Evolutionary conservation across 2,888 invertebrate genomes (phyloP).

Genomic region (Sinotaia quadrata): DNA sequence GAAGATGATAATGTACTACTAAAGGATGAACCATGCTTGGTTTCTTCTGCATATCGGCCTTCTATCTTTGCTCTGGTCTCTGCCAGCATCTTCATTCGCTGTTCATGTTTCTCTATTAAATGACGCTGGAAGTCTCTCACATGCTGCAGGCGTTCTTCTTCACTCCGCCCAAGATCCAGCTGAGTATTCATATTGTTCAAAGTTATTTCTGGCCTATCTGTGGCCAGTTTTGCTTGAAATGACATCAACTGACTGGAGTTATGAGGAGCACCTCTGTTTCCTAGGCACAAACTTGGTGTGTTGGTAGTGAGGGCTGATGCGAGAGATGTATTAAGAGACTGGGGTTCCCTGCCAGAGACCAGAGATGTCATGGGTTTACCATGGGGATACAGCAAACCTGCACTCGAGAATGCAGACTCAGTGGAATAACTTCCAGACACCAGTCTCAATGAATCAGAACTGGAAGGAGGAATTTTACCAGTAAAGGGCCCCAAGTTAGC

Average conservation of each 20-base stretch:
- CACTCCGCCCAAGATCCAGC: not conserved
- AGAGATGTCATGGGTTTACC: not conserved
- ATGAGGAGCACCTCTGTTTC: not conserved
- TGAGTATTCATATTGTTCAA: not conserved
- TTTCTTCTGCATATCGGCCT: conserved; percentile 42
- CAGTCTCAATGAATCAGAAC: too few relatives aligned
- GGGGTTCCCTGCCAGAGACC: not conserved
- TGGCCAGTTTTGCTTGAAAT: not conserved
- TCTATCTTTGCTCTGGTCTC: conserved; percentile 58
- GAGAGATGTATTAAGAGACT: conserved; percentile 1
- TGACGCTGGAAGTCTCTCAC: conserved; percentile 58
- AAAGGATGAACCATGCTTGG: not conserved
- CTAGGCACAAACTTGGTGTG: not conserved
- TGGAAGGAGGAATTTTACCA: too few relatives aligned
- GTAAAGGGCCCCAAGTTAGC: too few relatives aligned
- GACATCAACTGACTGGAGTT: too few relatives aligned
- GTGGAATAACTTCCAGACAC: too few relatives aligned
- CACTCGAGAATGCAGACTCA: too few relatives aligned
- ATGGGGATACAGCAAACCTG: too few relatives aligned
- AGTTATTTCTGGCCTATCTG: not conserved
- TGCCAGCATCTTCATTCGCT: conserved; percentile 52
- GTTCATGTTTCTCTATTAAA: conserved; percentile 53
- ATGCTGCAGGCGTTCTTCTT: conserved; percentile 34
- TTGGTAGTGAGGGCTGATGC: conserved; percentile 1
- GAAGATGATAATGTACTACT: not conserved